Percentiles rank a stretch among this genome's conserved stretches.
phyloP scores from a whole-genome alignment of 2,797 vertebrate genomes.

The Danio tinwini region DNA sequence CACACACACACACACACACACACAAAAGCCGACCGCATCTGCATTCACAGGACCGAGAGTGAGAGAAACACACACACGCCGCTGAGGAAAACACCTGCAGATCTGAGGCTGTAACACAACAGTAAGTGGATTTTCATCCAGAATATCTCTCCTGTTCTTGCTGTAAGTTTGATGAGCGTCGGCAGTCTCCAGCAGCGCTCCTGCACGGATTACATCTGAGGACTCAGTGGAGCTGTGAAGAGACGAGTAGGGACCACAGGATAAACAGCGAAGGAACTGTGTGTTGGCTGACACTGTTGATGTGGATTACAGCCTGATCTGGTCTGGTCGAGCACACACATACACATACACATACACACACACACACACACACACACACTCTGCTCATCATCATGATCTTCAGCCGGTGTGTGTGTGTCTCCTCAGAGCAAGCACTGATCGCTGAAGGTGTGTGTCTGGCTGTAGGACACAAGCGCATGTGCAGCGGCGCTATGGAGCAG shows the following conservation, averaged over 20 bases:
- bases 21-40: constrained; percentile 45
- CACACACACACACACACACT: constrained; percentile 60
- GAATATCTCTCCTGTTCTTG: constrained; percentile 16
- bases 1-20: constrained; percentile 43
- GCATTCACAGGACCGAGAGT: constrained; percentile 58
- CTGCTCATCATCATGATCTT: constrained; percentile 70
- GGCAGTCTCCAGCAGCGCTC: constrained; percentile 46
- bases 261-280: constrained; percentile 67
- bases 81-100: constrained; percentile 28
- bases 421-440: too few species aligned
- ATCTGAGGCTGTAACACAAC: background rate
- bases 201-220: constrained; percentile 71
- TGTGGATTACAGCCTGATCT: constrained; percentile 79
- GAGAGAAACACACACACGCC: constrained; percentile 37
- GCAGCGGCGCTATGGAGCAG: too few species aligned
- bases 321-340: constrained; percentile 63
- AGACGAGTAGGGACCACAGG: constrained; percentile 64
- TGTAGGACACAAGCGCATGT: background rate
- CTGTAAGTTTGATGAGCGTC: constrained; percentile 56
- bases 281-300: constrained; percentile 57
- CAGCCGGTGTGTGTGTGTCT: constrained; percentile 42
- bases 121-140: background rate
- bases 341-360: constrained; percentile 56
- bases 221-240: constrained; percentile 64
- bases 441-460: background rate